Evolutionary conservation across 1,140 invertebrate species (phyloP).

Genomic region (Theocolax elegans): DNA sequence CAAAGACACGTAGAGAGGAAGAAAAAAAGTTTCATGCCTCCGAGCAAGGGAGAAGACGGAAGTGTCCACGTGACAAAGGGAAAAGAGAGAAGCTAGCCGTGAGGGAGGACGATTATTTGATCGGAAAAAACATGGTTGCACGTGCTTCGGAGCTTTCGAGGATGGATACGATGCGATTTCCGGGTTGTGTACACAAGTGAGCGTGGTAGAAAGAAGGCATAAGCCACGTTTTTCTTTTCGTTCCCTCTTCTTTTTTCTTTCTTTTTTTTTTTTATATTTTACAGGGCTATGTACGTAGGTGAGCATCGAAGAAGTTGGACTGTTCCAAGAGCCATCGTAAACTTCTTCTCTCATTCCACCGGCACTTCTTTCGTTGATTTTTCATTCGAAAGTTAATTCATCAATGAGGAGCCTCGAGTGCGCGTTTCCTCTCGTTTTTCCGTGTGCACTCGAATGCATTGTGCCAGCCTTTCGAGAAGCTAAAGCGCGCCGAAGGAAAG

Average conservation of each 20-base stretch:
- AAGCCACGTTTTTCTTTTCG: too few relatives aligned
- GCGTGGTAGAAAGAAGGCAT: neutral
- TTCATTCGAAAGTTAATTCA: slow-evolving; percentile 10
- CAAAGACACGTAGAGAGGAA: too few relatives aligned
- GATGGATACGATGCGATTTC: neutral
- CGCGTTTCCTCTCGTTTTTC: neutral
- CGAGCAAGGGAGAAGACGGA: neutral
- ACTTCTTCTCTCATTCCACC: neutral
- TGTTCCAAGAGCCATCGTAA: slow-evolving; percentile 5
- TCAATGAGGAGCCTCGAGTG: slow-evolving; percentile 21
- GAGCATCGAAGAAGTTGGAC: neutral
- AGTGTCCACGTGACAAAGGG: neutral
- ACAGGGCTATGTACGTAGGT: neutral
- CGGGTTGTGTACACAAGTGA: neutral
- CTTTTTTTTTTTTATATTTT: too few relatives aligned
- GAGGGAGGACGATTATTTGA: neutral
- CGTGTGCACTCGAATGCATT: neutral
- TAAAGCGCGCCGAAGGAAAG: neutral
- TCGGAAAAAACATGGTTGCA: neutral
- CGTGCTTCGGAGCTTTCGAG: neutral
- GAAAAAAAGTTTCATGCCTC: too few relatives aligned
- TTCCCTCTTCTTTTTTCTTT: too few relatives aligned
- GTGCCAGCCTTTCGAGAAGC: neutral
- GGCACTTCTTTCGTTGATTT: slow-evolving; percentile 1
- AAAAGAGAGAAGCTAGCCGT: neutral